Evolutionary conservation across 2,888 invertebrate genomes (phyloP).

Genomic region (Drosophila subquinaria): DNA sequence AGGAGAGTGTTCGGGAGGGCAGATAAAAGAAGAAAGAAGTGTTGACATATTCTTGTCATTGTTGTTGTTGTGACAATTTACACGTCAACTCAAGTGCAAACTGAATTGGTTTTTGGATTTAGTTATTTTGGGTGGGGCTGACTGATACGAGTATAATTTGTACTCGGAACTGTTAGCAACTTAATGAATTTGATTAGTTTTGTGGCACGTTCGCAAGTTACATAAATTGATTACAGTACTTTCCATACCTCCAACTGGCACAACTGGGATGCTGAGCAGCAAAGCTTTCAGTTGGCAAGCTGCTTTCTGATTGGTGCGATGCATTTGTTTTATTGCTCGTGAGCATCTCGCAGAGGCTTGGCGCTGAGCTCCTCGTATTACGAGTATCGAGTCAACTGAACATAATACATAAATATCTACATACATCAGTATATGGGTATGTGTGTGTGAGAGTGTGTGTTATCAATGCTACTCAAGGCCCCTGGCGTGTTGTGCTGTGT

Average conservation of each 20-base stretch:
- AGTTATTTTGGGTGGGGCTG: conserved; percentile 38
- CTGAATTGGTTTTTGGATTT: conserved; percentile 48
- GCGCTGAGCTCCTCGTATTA: conserved; percentile 47
- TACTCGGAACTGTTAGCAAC: conserved; percentile 34
- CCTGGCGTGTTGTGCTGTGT: conserved; percentile 5
- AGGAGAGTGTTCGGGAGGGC: not conserved
- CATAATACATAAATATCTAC: conserved; percentile 20
- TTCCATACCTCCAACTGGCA: not conserved
- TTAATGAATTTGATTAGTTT: conserved; percentile 54
- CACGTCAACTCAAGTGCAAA: conserved; percentile 59
- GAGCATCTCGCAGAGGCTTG: conserved; percentile 30
- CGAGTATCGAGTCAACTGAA: conserved; percentile 26
- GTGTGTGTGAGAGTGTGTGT: conserved; percentile 14
- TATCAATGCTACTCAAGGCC: conserved; percentile 41
- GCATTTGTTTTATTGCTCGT: conserved; percentile 32
- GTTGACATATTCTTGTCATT: conserved; percentile 60
- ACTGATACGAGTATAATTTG: conserved; percentile 12
- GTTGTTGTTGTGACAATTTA: conserved; percentile 61
- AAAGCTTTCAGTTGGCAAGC: conserved; percentile 29
- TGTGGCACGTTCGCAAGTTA: conserved; percentile 34
- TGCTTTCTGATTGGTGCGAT: conserved; percentile 57
- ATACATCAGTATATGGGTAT: conserved; percentile 5
- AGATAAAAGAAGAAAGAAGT: conserved; percentile 38
- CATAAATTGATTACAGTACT: conserved; percentile 3
- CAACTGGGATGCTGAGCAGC: not conserved